Conservation (phyloP, 2,113 vertebrate genomes). For the Sturnus vulgaris region DNA sequence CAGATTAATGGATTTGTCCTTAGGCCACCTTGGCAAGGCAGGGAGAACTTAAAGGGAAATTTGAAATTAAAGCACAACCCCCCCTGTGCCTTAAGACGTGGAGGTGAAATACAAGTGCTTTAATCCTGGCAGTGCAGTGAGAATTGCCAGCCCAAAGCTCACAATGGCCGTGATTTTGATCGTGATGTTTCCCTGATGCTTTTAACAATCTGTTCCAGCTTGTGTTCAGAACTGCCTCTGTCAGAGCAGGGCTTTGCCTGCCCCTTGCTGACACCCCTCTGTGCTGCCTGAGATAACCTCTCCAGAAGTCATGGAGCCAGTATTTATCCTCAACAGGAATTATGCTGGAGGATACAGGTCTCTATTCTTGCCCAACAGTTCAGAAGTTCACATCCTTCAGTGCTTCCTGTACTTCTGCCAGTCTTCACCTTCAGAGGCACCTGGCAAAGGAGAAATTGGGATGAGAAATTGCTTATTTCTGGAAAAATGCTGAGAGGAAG, state of each 20-base stretch:
- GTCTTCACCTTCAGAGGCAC: not conserved
- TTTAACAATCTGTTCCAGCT: not conserved
- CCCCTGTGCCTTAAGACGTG: not conserved
- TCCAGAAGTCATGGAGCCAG: not conserved
- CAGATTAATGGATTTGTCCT: conserved; percentile 36
- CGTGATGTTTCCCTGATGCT: not conserved
- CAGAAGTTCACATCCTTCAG: not conserved
- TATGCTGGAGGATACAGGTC: not conserved
- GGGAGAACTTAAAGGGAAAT: not conserved
- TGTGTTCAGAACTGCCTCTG: not conserved
- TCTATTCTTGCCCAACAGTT: not conserved
- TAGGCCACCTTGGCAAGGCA: conserved; percentile 21
- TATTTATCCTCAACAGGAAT: not conserved
- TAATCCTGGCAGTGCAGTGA: not conserved
- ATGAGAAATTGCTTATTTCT: not conserved
- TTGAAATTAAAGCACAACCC: not conserved
- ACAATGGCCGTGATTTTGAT: not conserved
- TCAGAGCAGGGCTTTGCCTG: not conserved
- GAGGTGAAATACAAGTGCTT: not conserved
- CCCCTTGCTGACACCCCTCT: not conserved
- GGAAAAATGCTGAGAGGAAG: not conserved
- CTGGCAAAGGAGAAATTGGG: not conserved
- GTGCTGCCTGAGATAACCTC: not conserved
- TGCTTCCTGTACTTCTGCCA: not conserved
- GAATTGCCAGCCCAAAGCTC: not conserved